Evolutionary conservation across 2,888 invertebrate genomes (phyloP).

Genomic region (Clepsis dumicolana): DNA sequence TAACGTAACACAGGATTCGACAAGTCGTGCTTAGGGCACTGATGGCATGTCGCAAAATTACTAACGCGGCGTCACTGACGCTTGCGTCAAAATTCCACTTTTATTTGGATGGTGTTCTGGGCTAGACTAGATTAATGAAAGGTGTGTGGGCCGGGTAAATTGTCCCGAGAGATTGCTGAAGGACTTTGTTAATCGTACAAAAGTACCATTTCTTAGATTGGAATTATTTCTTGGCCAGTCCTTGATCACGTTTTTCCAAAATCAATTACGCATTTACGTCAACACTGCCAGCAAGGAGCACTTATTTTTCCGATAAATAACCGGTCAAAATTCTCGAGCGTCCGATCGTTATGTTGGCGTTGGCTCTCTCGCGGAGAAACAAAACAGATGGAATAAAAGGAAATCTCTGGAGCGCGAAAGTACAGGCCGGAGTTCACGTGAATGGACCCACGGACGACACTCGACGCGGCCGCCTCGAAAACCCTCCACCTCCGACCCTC

Average conservation of each 20-base stretch:
- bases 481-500: slow-evolving; percentile 52
- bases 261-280: slow-evolving; percentile 18
- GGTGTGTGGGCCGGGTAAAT: not conserved
- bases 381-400: slow-evolving; percentile 70
- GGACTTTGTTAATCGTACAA: not conserved
- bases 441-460: slow-evolving; percentile 50
- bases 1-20: too few relatives aligned
- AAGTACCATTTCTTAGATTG: not conserved
- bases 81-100: too few relatives aligned
- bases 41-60: too few relatives aligned
- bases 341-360: slow-evolving; percentile 71
- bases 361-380: slow-evolving; percentile 66
- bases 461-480: slow-evolving; percentile 53
- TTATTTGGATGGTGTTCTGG: too few relatives aligned
- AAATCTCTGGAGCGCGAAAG: slow-evolving; percentile 69
- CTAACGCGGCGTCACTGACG: too few relatives aligned
- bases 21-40: too few relatives aligned
- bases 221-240: not conserved
- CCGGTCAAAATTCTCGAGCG: slow-evolving; percentile 66
- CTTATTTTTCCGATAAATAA: slow-evolving; percentile 65
- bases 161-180: not conserved
- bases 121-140: not conserved
- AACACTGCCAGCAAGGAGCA: slow-evolving; percentile 52
- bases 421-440: slow-evolving; percentile 62
- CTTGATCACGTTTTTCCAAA: not conserved